Evolutionary conservation across 2,797 vertebrate genomes (phyloP).

Genomic region (Babyrousa celebensis): DNA sequence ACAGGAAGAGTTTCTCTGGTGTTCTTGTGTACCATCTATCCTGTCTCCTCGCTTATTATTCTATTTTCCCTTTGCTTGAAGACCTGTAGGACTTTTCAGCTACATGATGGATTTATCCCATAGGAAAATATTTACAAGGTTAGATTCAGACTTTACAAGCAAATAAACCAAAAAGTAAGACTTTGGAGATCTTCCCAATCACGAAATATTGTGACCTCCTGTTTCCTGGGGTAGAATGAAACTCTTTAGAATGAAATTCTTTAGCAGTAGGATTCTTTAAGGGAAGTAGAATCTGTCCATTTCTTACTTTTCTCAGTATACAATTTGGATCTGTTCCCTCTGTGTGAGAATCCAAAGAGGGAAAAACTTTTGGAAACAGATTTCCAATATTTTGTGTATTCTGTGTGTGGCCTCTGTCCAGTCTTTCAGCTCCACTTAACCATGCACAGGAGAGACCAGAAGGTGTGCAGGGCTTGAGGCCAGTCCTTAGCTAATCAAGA

Average conservation of each 20-base stretch:
- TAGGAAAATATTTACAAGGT: neutral
- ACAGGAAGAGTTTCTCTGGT: neutral
- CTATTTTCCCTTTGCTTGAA: neutral
- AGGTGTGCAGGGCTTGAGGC: neutral
- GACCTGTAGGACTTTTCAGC: neutral
- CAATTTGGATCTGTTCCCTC: neutral
- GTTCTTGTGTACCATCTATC: neutral
- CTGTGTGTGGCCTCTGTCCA: neutral
- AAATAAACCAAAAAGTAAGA: slow-evolving; percentile 26
- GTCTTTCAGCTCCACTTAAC: neutral
- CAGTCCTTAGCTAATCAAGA: slow-evolving; percentile 44
- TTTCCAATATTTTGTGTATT: slow-evolving; percentile 49
- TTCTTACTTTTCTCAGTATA: slow-evolving; percentile 22
- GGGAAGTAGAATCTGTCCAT: neutral
- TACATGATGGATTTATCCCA: slow-evolving; percentile 11
- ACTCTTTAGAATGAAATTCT: neutral
- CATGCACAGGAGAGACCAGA: neutral
- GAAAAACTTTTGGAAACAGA: neutral
- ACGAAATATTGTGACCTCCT: neutral
- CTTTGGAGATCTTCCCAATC: slow-evolving; percentile 17
- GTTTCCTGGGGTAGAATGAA: slow-evolving; percentile 30
- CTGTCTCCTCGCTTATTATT: neutral
- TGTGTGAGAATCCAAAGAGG: neutral
- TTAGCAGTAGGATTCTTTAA: slow-evolving; percentile 26
- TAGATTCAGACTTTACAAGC: slow-evolving; percentile 39